These are phyloP conservation scores for Andrena fulva DNA, from an alignment of 2,888 invertebrate species.

Conservation along the genomic window DNA sequence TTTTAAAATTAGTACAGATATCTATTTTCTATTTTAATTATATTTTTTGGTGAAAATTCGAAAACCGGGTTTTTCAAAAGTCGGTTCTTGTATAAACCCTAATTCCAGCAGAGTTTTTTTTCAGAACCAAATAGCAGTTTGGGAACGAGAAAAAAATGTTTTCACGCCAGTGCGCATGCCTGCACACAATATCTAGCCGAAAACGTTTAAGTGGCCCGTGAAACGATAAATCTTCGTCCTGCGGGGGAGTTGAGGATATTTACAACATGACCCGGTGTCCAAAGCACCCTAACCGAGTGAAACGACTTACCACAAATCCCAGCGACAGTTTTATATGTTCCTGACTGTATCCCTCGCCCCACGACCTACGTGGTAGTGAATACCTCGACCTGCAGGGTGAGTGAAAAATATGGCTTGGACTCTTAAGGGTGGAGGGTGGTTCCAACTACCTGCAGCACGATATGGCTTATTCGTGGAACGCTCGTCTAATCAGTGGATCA, in stretches of 20 bases:
- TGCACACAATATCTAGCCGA: conserved; percentile 39
- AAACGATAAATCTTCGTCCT: conserved; percentile 63
- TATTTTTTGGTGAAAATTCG: too few species aligned
- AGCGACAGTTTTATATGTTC: conserved; percentile 60
- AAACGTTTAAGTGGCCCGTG: conserved; percentile 45
- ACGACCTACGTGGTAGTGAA: conserved; percentile 22
- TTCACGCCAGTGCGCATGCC: conserved; percentile 14
- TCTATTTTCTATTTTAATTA: too few species aligned
- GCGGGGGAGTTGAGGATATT: conserved; percentile 44
- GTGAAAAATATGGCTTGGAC: conserved; percentile 16
- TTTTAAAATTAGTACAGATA: too few species aligned
- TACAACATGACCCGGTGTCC: conserved; percentile 44
- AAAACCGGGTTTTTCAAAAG: too few species aligned
- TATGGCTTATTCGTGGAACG: background rate
- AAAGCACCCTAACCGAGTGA: conserved; percentile 39
- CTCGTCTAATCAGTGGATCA: background rate
- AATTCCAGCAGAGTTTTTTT: background rate
- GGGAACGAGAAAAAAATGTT: background rate
- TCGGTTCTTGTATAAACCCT: too few species aligned
- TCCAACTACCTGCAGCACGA: conserved; percentile 12
- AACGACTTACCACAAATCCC: conserved; percentile 58
- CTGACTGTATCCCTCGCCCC: conserved; percentile 29
- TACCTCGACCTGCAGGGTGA: conserved; percentile 16
- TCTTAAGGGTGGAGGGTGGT: background rate
- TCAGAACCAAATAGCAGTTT: background rate